Base-by-base conservation (phyloP, 2,888 invertebrate species). In the Calliphora vomitoria region DNA sequence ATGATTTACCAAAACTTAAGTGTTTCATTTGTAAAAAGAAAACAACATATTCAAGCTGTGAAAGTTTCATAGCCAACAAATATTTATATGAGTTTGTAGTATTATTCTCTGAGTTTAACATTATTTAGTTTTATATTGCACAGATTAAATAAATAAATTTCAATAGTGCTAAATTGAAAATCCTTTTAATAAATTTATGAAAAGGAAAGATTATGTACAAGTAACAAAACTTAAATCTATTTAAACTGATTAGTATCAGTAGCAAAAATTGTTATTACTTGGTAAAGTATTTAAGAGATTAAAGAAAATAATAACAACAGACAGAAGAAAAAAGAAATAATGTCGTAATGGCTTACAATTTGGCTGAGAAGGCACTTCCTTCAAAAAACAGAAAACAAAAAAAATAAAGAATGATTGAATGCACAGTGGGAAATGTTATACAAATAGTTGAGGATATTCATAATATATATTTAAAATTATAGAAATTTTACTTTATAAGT, bases 331-430 rank as follows among this genome's bases (percentile, higher is more conserved):
- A n/a, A n/a, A 47, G 15, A 50, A 50, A 50, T 50, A 55, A 18
- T 35, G 31, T 50, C 50, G n/a, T 31, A 79, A 68, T 13, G 41
- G 55, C 41, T 55, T 31, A 0, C 4, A 38, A 18, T 47, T 13
- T 76, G 6, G 64, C 53, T 76, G 64, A 76, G 47, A 38, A 47
- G 64, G 50, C 53, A 53, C 38, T 76, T 53, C 18, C 18, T 50
- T 44, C 8, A 13, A 44, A 44, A 13, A n/a, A n/a, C n/a, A n/a
- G n/a, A n/a, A n/a, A n/a, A n/a, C n/a, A n/a, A n/a, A 41, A 41
- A 74, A 31, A 10, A 41, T 44, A 18, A 5, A 38, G 3, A 18
- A 35, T 50, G 15, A 20, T 11, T 50, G 15, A n/a, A 20, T 13
- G 6, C 10, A 75, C 20, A 20, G 8, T 15, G 31, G 60, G 3